Base-by-base conservation (phyloP, 2,113 vertebrate genomes). In the Gracilinanus agilis region DNA sequence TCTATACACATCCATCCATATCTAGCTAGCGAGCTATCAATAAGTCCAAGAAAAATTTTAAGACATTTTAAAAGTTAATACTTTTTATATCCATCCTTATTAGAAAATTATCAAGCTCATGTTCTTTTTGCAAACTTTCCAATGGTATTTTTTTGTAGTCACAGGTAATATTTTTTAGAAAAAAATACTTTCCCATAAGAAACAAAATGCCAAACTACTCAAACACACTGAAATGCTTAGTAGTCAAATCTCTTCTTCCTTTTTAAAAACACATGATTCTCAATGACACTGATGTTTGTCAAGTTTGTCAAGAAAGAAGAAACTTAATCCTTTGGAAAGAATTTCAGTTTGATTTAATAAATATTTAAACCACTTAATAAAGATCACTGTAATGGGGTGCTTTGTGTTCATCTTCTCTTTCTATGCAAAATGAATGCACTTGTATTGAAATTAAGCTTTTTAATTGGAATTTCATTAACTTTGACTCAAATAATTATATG, bases 361-460 rank as follows among this genome's bases (percentile, higher is more conserved):
- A 95, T 95, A 55, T 40, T 94, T 94, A 88, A 95, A 90, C 90
- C 58, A 91, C 91, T 93, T 92, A 95, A 92, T 96, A 44, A 95
- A 96, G 96, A 92, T 96, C 96, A 95, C 55, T 93, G 29, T 95
- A 96, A 96, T 92, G 95, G 29, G 90, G 95, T 96, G 5, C 61
- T 96, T 94, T 29, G 1, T 49, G 89, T 56, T 95, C 25, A 54
- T 91, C 49, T 96, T 92, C 0, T 91, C 34, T 23, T 96, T 92
- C 95, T 96, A 91, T 96, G 75, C 9, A 97, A 95, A 98, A 95
- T 34, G 90, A 0, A 91, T 93, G 53, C 24, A 97, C 92, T 95
- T 90, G 91, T 90, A 97, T 92, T 96, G 90, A 96, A 61, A 97
- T 97, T 97, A 95, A 93, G 54, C 56, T 13, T 93, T 96, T 97